phyloP scores from a whole-genome alignment of 2,797 vertebrate species.

The Molossus alvarezi region DNA sequence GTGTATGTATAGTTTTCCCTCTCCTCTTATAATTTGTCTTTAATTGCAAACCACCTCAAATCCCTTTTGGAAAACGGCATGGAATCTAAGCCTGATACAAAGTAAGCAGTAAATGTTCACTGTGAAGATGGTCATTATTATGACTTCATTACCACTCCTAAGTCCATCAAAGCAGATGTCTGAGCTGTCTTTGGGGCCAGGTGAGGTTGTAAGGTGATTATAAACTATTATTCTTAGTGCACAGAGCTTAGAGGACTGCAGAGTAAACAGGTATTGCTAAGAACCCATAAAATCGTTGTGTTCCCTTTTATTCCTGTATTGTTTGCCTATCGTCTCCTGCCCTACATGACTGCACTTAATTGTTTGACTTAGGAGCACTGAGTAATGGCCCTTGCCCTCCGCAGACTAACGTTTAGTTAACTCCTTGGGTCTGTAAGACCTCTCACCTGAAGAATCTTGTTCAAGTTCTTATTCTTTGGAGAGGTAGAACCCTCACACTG shows the following conservation, averaged over 20 bases:
- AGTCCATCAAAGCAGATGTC: neutral
- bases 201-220: neutral
- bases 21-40: neutral
- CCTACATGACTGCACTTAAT: neutral
- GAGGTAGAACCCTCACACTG: neutral
- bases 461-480: neutral
- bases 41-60: neutral
- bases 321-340: neutral
- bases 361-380: neutral
- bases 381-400: neutral
- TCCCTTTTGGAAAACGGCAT: neutral
- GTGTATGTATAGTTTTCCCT: neutral
- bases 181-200: neutral
- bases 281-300: neutral
- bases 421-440: neutral
- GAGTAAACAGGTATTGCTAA: neutral
- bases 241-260: neutral
- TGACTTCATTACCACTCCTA: neutral
- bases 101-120: neutral
- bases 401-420: neutral
- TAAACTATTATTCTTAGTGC: neutral
- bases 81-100: neutral
- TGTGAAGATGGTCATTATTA: neutral
- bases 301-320: neutral
- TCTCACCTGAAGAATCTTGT: neutral